Conservation (phyloP, 1,140 invertebrate genomes). For the Bombyx mori region ASM3026992v2 NC_085131.1:14315501-14316000, state of each 20-base stretch:
- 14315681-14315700: slow-evolving; percentile 76
- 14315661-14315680: slow-evolving; percentile 44
- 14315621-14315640: slow-evolving; percentile 65
- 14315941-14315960: slow-evolving; percentile 74
- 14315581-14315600: slow-evolving; percentile 69
- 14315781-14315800: slow-evolving; percentile 75
- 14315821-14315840: not conserved
- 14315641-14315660: not conserved
- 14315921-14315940: slow-evolving; percentile 61
- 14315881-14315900: slow-evolving; percentile 63
- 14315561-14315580: not conserved
- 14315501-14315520: slow-evolving; percentile 73
- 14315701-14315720: slow-evolving; percentile 73
- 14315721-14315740: slow-evolving; percentile 14
- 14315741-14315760: slow-evolving; percentile 24
- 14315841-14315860: slow-evolving; percentile 72
- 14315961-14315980: slow-evolving; percentile 73
- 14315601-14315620: slow-evolving; percentile 76
- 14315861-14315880: slow-evolving; percentile 75
- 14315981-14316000: slow-evolving; percentile 8
- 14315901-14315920: not conserved
- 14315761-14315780: slow-evolving; percentile 75
- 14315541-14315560: slow-evolving; percentile 36
- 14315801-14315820: slow-evolving; percentile 30
- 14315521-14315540: slow-evolving; percentile 76